Conservation (phyloP, 23 tunicate species). For the Styela plicata region DNA sequence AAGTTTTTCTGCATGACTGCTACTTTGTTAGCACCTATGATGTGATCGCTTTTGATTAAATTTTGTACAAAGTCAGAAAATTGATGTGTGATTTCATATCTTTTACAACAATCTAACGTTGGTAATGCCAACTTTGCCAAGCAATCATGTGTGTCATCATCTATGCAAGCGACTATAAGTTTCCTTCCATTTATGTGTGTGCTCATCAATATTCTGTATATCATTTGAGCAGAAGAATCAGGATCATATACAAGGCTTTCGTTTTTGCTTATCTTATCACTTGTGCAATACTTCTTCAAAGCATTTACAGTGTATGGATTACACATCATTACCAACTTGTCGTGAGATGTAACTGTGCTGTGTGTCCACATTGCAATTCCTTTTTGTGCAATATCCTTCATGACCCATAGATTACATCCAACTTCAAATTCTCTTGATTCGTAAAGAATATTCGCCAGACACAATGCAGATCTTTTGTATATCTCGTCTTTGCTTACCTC, state of each 20-base stretch:
- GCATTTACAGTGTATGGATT: not conserved
- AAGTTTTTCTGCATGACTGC: not conserved
- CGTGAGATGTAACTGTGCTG: not conserved
- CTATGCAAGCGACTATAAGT: slow-evolving; percentile 8
- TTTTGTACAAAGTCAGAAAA: not conserved
- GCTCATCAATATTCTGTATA: not conserved
- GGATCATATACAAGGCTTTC: not conserved
- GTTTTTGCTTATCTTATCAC: not conserved
- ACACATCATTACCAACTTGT: slow-evolving; percentile 10
- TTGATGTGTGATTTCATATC: not conserved
- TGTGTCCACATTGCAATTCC: slow-evolving; percentile 31
- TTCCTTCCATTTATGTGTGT: not conserved
- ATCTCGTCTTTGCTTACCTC: not conserved
- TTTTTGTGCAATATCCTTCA: not conserved
- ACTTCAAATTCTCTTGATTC: not conserved
- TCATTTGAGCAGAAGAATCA: slow-evolving; percentile 4
- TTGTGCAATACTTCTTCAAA: not conserved
- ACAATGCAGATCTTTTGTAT: slow-evolving; percentile 16
- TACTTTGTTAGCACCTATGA: not conserved
- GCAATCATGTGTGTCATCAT: slow-evolving; percentile 5
- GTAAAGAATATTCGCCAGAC: slow-evolving; percentile 5
- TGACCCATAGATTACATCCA: slow-evolving; percentile 22
- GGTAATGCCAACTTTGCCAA: not conserved
- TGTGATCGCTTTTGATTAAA: not conserved
- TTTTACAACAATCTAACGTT: not conserved